Base-by-base conservation (phyloP, 2,888 invertebrate genomes). In the Allophyes oxyacanthae region DNA sequence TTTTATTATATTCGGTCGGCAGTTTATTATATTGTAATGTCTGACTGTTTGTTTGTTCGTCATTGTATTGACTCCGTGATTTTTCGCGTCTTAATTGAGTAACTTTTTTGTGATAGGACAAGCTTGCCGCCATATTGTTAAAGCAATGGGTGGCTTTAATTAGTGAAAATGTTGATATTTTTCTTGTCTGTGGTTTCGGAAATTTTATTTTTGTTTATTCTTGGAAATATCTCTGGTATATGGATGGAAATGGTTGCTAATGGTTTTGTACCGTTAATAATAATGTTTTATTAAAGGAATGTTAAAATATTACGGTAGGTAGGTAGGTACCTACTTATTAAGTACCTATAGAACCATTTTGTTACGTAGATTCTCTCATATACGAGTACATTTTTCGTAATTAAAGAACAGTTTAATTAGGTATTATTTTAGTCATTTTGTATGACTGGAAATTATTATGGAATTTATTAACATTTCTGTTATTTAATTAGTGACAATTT, bases 1-100 rank as follows among this genome's bases (percentile, higher is more conserved):
- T 86, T 86, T 86, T 86, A 83, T 89, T 85, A 83, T 85, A 82
- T 89, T 86, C 79, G 79, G 70, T 78, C 78, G 78, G 72, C 73
- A 74, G 81, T 88, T 89, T 91, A 91, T 91, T 90, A 90, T 90
- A 91, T 86, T 91, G 90, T 91, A 87, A 85, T 86, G 86, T 86
- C 72, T 84, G 84, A 83, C 85, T 86, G 89, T 88, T 85, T 84
- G 86, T 85, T 78, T 82, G 77, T 87, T 84, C 84, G 79, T 86
- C 82, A 84, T 84, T 84, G 86, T 84, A 75, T 78, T 75, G 77
- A 67, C 66, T 72, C 72, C 76, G 75, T 77, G 79, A 74, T 78
- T 78, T 80, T 79, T 73, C 79, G 78, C 74, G 82, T 83, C 86
- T 88, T 87, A 84, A 90, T 90, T 86, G 75, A 74, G 74, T 66